Percentiles rank a stretch among this genome's conserved stretches.
Evolutionary conservation across 2,113 vertebrate species (phyloP).

Genomic region (Chrysochloris asiatica): DNA sequence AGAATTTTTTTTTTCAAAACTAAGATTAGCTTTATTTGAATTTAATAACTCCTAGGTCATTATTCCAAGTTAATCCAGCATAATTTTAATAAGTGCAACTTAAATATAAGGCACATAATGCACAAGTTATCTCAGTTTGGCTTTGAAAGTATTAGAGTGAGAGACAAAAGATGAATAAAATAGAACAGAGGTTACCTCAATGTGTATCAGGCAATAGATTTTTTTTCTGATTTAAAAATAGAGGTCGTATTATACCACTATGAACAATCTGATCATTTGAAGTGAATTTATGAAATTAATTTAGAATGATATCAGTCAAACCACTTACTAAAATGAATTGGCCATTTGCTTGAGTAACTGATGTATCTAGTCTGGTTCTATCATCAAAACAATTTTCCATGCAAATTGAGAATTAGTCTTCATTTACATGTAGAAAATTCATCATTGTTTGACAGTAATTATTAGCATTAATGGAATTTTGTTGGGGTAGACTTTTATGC

Average conservation of each 20-base stretch:
- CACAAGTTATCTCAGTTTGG: not conserved
- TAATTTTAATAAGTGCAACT: conserved; percentile 18
- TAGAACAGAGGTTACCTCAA: not conserved
- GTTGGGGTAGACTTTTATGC: not conserved
- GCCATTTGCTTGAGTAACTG: conserved; percentile 53
- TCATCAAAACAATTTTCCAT: conserved; percentile 49
- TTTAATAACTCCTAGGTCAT: not conserved
- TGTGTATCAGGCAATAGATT: not conserved
- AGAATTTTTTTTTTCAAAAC: conserved; percentile 16
- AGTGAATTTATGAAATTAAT: conserved; percentile 55
- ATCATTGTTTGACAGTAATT: not conserved
- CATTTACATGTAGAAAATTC: conserved; percentile 31
- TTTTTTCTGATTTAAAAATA: conserved; percentile 53
- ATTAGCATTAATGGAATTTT: not conserved
- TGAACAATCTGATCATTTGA: conserved; percentile 39
- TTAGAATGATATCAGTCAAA: conserved; percentile 49
- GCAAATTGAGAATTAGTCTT: conserved; percentile 9
- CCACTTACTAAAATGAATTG: conserved; percentile 55
- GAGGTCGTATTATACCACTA: conserved; percentile 31
- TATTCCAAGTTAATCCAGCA: not conserved
- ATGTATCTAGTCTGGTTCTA: conserved; percentile 22
- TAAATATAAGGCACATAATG: conserved; percentile 2
- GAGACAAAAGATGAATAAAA: conserved; percentile 24
- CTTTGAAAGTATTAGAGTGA: conserved; percentile 24
- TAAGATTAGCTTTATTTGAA: conserved; percentile 37